phyloP scores from a whole-genome alignment of 1,140 invertebrate genomes.

The Brachystomella parvula region DNA sequence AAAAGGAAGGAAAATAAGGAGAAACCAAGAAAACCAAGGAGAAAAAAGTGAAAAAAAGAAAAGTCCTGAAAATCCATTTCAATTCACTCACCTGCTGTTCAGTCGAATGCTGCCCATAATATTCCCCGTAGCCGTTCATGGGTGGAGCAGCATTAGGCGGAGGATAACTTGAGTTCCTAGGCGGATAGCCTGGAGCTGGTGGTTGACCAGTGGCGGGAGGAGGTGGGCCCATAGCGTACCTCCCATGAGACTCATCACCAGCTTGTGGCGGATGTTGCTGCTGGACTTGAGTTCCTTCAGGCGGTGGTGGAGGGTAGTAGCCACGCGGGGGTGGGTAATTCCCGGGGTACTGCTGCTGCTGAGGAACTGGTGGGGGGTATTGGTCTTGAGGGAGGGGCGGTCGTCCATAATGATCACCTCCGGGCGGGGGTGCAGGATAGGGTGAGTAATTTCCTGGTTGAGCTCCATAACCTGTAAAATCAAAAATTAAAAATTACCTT shows the following conservation, averaged over 20 bases:
- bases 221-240: slow-evolving; percentile 31
- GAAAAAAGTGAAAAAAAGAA: not conserved
- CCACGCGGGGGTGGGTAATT: slow-evolving; percentile 19
- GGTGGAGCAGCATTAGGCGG: slow-evolving; percentile 34
- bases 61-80: not conserved
- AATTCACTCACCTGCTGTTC: slow-evolving; percentile 27
- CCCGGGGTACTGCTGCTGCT: not conserved
- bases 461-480: slow-evolving; percentile 47
- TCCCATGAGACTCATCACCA: slow-evolving; percentile 44
- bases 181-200: slow-evolving; percentile 27
- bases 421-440: slow-evolving; percentile 42
- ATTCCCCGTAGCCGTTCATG: slow-evolving; percentile 33
- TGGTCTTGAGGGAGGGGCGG: slow-evolving; percentile 19
- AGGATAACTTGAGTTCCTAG: slow-evolving; percentile 28
- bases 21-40: not conserved
- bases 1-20: not conserved
- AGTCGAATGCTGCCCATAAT: slow-evolving; percentile 32
- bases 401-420: slow-evolving; percentile 35
- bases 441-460: slow-evolving; percentile 48
- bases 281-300: slow-evolving; percentile 7
- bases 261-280: slow-evolving; percentile 41
- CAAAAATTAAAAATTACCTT: not conserved
- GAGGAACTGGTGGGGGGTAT: slow-evolving; percentile 15
- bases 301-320: slow-evolving; percentile 11
- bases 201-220: slow-evolving; percentile 18